Evolutionary conservation across 64 coral and sea anemone species (phyloP).

Genomic region (Hydrozoanthus tunicans): DNA sequence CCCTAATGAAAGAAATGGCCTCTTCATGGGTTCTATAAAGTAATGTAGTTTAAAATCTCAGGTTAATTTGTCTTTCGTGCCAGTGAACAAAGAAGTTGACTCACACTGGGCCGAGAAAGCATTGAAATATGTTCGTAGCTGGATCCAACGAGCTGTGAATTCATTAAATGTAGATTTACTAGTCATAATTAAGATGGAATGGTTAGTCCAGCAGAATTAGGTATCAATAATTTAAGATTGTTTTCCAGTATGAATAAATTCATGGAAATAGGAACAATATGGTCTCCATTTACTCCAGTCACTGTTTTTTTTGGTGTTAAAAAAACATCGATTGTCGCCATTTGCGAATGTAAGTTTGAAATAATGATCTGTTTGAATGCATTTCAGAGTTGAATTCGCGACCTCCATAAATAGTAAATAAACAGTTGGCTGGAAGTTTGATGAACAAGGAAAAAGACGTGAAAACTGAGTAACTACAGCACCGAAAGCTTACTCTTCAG

Average conservation of each 20-base stretch:
- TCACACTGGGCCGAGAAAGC: not conserved
- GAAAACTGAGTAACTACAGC: not conserved
- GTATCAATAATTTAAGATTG: slow-evolving; percentile 18
- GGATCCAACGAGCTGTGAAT: not conserved
- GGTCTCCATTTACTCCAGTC: not conserved
- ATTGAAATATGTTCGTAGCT: not conserved
- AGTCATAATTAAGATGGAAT: slow-evolving; percentile 32
- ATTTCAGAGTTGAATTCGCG: not conserved
- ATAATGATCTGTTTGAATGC: not conserved
- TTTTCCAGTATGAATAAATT: not conserved
- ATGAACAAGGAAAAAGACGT: not conserved
- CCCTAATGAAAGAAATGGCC: not conserved
- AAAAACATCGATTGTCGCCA: not conserved
- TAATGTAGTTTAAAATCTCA: not conserved
- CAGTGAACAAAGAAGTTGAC: not conserved
- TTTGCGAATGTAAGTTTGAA: not conserved
- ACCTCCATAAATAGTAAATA: not conserved
- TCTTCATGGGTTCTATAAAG: not conserved
- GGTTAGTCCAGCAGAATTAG: not conserved
- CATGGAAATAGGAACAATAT: not conserved
- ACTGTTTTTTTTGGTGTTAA: not conserved
- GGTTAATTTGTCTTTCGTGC: not conserved
- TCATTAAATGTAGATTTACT: not conserved
- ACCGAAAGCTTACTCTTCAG: not conserved
- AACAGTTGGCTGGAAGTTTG: not conserved